Evolutionary conservation across 2,888 invertebrate species (phyloP), one percentile per base, ranked within the genome.

Genomic region (Disparrhopalites patrizii): DNA sequence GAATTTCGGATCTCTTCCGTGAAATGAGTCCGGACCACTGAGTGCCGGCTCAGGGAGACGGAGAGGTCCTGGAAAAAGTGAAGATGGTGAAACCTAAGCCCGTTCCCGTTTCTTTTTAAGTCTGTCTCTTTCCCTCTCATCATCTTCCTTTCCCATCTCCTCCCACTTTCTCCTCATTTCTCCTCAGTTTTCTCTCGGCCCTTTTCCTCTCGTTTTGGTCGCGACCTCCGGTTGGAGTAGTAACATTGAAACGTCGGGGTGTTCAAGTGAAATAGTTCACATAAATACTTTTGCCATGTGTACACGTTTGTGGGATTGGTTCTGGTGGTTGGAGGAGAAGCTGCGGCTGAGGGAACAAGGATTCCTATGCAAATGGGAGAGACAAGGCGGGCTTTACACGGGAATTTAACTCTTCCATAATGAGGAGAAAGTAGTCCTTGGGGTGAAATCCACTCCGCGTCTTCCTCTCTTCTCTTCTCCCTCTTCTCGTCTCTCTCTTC

Each of bases 361-460:
- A 61, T 50, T 65, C 65, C 33, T 55, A 67, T 67, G 67, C 62
- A 67, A 67, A 67, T 67, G 62, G 30, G 55, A n/a, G n/a, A 63
- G 20, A 23, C 30, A 30, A 52, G 36, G 50, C 43, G 52, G 27
- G 43, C 56, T 66, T 62, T 62, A 43, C 31, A 40, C 27, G 51
- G 54, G 54, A 54, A 52, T 68, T 63, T 66, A 62, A 66, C 63
- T 64, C 64, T 52, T 27, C 31, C 51, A 62, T 69, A 67, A 69
- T 67, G 67, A 67, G 67, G 62, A 65, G 62, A 65, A 69, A 69
- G 69, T 69, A 69, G 67, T 69, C 69, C 69, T 33, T 51, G 33
- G 69, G 67, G 69, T 65, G 65, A 62, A 56, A 67, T 67, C 54
- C 55, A 69, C 55, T 52, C 54, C 15, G 13, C 38, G 31, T 54